Percentiles rank a stretch among this genome's conserved stretches.
phyloP scores from a whole-genome alignment of 35 echinoderm and acorn worm species.

The Heliocidaris tuberculata region DNA sequence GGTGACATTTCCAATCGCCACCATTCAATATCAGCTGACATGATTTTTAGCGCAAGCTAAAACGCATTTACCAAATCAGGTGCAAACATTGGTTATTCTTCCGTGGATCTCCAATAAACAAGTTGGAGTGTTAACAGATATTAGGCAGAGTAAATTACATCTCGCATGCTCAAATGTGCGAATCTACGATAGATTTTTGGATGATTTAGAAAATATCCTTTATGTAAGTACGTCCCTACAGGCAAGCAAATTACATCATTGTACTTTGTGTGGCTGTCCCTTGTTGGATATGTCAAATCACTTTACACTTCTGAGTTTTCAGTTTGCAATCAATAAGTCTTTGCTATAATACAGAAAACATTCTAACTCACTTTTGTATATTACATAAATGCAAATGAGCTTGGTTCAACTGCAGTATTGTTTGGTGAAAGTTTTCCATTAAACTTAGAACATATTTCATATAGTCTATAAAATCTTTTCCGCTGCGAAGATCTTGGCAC shows the following conservation, averaged over 20 bases:
- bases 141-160: not conserved
- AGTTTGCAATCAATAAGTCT: not conserved
- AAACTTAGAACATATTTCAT: too few species aligned
- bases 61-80: not conserved
- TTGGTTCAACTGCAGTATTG: not conserved
- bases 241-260: not conserved
- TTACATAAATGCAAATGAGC: not conserved
- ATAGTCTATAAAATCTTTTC: not conserved
- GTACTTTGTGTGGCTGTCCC: not conserved
- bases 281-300: not conserved
- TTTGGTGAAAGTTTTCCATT: too few species aligned
- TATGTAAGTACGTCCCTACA: not conserved
- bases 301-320: not conserved
- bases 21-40: not conserved
- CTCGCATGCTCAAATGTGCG: not conserved
- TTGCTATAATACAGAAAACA: not conserved
- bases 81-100: not conserved
- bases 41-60: not conserved
- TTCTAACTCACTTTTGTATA: not conserved
- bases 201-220: not conserved
- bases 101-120: not conserved
- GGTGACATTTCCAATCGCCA: not conserved
- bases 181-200: not conserved
- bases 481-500: not conserved
- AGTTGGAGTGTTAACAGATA: slow-evolving; percentile 1